These are phyloP conservation scores for Leucozona laternaria DNA, from an alignment of 2,888 invertebrate genomes.

Conservation along the genomic window DNA sequence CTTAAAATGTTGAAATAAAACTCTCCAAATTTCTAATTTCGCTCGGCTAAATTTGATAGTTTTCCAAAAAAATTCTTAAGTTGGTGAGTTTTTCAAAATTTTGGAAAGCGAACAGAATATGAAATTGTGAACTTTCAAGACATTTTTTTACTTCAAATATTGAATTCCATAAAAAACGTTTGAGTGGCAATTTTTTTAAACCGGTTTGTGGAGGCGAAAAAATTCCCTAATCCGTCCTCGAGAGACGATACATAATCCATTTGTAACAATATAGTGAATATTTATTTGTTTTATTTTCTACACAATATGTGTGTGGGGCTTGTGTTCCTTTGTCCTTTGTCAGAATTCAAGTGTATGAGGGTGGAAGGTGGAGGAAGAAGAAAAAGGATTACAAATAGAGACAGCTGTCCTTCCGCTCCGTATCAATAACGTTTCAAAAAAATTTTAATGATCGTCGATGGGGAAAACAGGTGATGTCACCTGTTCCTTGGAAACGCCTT, in stretches of 20 bases:
- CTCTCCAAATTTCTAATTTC: no score
- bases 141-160: no score
- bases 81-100: no score
- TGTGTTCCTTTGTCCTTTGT: constrained; percentile 24
- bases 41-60: no score
- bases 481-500: constrained; percentile 58
- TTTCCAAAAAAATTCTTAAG: no score
- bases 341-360: constrained; percentile 16
- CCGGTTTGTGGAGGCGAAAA: not conserved
- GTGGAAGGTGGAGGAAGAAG: constrained; percentile 2
- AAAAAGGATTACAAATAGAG: constrained; percentile 48
- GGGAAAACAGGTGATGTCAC: constrained; percentile 69
- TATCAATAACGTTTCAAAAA: constrained; percentile 65
- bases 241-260: constrained; percentile 59
- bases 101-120: no score
- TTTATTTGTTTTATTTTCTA: constrained; percentile 38
- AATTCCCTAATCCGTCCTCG: not conserved
- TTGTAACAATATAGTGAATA: constrained; percentile 59
- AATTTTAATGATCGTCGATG: constrained; percentile 70
- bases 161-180: no score
- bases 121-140: no score
- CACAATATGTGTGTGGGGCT: not conserved
- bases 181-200: no score
- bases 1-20: no score
- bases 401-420: constrained; percentile 69